Evolutionary conservation across 2,113 vertebrate species (phyloP).

Genomic region (Chaenogobius annularis): DNA sequence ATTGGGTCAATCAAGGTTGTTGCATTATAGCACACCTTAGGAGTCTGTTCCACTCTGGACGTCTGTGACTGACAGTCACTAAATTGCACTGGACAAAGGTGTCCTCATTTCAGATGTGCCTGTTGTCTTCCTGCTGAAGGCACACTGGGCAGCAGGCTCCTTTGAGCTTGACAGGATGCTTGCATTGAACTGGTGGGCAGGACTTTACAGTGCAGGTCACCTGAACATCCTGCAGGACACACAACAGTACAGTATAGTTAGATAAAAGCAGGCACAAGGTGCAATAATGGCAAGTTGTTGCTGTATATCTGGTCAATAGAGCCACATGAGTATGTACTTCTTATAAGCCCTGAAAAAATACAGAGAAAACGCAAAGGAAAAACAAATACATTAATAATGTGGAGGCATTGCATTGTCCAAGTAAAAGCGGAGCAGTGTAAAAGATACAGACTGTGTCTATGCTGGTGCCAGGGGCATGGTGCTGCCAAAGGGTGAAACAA

Average conservation of each 20-base stretch:
- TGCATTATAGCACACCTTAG: slow-evolving; percentile 31
- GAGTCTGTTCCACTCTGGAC: slow-evolving; percentile 55
- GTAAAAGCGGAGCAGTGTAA: too few species aligned
- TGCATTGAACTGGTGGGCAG: slow-evolving; percentile 78
- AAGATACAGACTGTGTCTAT: too few species aligned
- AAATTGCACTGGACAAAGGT: slow-evolving; percentile 17
- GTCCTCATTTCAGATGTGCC: slow-evolving; percentile 64
- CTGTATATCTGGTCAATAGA: too few species aligned
- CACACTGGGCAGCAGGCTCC: slow-evolving; percentile 89
- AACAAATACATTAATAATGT: too few species aligned
- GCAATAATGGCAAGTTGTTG: neutral
- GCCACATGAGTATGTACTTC: too few species aligned
- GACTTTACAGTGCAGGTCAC: slow-evolving; percentile 93
- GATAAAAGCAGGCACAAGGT: neutral
- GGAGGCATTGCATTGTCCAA: too few species aligned
- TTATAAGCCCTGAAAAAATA: too few species aligned
- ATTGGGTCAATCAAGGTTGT: slow-evolving; percentile 47
- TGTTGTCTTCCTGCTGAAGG: slow-evolving; percentile 39
- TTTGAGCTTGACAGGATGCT: slow-evolving; percentile 77
- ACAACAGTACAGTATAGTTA: neutral
- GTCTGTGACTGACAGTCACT: slow-evolving; percentile 43
- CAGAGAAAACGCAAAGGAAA: too few species aligned
- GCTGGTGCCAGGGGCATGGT: too few species aligned
- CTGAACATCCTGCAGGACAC: slow-evolving; percentile 81
- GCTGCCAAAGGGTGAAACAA: too few species aligned